phyloP scores from a whole-genome alignment of 2,113 vertebrate species.

The Sciurus niger region DNA sequence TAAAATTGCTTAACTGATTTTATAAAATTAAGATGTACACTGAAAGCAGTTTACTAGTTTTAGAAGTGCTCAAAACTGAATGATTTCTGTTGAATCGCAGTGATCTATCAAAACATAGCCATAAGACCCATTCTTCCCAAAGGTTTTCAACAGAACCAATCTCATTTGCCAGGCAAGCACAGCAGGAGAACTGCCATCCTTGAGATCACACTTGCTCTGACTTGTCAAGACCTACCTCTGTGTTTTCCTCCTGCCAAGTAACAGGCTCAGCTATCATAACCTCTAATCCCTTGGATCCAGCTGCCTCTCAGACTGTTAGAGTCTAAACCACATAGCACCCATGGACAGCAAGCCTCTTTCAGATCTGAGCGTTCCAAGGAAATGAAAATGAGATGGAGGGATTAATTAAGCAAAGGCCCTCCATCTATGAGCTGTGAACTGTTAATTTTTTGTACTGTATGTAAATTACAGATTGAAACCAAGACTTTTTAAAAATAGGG shows the following conservation, averaged over 20 bases:
- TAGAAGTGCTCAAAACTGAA: slow-evolving; percentile 29
- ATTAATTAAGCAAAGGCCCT: background rate
- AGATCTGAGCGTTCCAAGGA: background rate
- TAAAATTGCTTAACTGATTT: slow-evolving; percentile 6
- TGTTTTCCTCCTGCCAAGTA: background rate
- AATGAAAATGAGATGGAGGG: background rate
- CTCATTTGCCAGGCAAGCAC: background rate
- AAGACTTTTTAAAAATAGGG: slow-evolving; percentile 37
- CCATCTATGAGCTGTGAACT: background rate
- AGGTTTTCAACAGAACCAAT: background rate
- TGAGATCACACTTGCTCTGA: slow-evolving; percentile 26
- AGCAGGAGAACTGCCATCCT: background rate
- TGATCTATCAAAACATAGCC: background rate
- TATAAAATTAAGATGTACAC: slow-evolving; percentile 2
- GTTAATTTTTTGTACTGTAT: background rate
- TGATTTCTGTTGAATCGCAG: background rate
- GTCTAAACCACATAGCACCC: background rate
- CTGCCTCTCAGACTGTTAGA: slow-evolving; percentile 11
- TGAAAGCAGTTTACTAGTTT: slow-evolving; percentile 29
- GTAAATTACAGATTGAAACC: background rate
- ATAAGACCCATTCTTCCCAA: background rate
- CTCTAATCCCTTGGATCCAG: slow-evolving; percentile 49
- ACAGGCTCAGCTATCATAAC: slow-evolving; percentile 9
- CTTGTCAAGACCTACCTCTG: slow-evolving; percentile 49
- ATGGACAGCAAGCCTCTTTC: background rate